phyloP scores from a whole-genome alignment of 1,140 invertebrate species.

The Macrobrachium rosenbergii region DNA sequence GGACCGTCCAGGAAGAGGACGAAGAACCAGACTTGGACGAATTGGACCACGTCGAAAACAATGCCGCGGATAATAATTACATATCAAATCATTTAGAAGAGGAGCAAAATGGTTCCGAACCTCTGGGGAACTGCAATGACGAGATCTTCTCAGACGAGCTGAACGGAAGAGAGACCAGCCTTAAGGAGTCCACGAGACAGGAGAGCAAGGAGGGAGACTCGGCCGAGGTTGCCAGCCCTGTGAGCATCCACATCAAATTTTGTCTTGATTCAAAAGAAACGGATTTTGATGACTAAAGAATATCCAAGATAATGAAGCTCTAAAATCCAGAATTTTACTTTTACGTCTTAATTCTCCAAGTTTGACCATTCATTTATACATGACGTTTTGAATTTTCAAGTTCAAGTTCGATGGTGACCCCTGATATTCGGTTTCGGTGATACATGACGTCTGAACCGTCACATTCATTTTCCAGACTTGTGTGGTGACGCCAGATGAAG shows the following conservation, averaged over 20 bases:
- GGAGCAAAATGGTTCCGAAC: conserved; percentile 14
- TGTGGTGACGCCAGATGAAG: conserved; percentile 54
- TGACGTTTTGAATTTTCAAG: too few species aligned
- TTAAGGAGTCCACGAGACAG: conserved; percentile 32
- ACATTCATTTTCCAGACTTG: conserved; percentile 33
- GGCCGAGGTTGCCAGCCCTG: conserved; percentile 49
- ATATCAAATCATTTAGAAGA: background rate
- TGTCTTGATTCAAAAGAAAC: background rate
- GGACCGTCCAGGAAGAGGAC: conserved; percentile 65
- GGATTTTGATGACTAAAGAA: background rate
- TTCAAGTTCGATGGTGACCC: too few species aligned
- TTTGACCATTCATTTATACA: too few species aligned
- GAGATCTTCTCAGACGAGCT: background rate
- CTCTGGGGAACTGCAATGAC: background rate
- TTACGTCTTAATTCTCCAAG: too few species aligned
- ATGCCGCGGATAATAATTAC: conserved; percentile 17
- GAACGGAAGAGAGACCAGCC: conserved; percentile 20
- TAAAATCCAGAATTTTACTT: too few species aligned
- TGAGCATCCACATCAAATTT: conserved; percentile 17
- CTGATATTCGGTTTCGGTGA: too few species aligned
- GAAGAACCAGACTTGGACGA: conserved; percentile 65
- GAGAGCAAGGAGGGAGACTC: conserved; percentile 56
- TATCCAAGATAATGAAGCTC: too few species aligned
- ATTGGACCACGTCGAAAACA: conserved; percentile 41
- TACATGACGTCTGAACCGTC: too few species aligned